Evolutionary conservation across 1,140 invertebrate species (phyloP), one percentile per base, ranked within the genome.

Genomic region (Phocides pigmalion): DNA sequence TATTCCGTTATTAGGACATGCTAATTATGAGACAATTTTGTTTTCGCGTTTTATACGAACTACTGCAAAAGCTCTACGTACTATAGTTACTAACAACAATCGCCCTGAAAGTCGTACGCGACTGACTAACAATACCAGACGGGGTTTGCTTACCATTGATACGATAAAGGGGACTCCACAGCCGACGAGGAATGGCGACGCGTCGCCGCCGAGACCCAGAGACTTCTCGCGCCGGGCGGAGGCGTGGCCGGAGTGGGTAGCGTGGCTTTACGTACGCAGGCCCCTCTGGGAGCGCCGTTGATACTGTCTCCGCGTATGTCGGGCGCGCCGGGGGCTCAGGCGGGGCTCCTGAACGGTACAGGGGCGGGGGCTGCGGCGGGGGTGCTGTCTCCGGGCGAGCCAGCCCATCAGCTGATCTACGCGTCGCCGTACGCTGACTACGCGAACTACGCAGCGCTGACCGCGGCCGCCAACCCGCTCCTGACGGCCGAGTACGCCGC

Each of bases 221-320:
- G 96, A 39, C 93, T 97, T 16, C 87, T 97, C 50, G 94, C 94
- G 28, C 94, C 95, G 6, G 92, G 87, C 4, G 83, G 81, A 0
- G 91, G 78, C 82, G 51, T 93, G 92, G 64, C 94, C 92, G 58
- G 94, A 93, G 39, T 86, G 94, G 82, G 94, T 25, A 74, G 93
- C 62, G 92, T 94, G 44, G 93, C 95, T 47, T 89, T 97, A 86
- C 93, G 95, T 71, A 94, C 95, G 1, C 94, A 93, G 44, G 93
- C 95, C 14, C 96, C 95, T 9, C 82, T 96, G 53, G 97, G 96
- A 11, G 97, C 97, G 3, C 97, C 97, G 6, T 90, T 98, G 75
- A 98, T 98, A 69, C 93, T 98, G 64, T 97, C 97, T 19, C 96
- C 97, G 47, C 94, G 97, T 63, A 95, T 97, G 93, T 84, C 87